Percentiles rank a stretch among this genome's conserved stretches.
Conservation (phyloP, 2,888 invertebrate genomes). For the Andrena flavipes region DNA sequence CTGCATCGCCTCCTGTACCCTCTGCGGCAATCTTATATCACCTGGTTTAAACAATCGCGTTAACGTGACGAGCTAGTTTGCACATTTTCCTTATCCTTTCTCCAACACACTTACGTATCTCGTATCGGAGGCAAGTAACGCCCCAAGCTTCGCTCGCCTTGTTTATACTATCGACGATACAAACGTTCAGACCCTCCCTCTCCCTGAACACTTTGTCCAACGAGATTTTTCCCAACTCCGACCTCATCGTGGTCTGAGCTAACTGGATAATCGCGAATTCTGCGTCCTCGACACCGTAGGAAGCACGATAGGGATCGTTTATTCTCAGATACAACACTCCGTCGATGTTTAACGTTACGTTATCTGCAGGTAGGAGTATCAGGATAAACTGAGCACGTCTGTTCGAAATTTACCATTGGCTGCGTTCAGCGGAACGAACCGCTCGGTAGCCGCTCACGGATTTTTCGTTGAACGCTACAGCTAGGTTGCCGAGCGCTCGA, state of each 20-base stretch:
- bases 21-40: conserved; percentile 94
- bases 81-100: neutral
- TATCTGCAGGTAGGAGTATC: conserved; percentile 88
- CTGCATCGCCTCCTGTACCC: conserved; percentile 99
- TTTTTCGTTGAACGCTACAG: too few species aligned
- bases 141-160: conserved; percentile 99
- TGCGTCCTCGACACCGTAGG: conserved; percentile 99
- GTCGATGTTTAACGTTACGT: conserved; percentile 98
- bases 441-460: too few species aligned
- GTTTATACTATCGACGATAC: conserved; percentile 98
- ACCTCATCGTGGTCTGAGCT: conserved; percentile 99
- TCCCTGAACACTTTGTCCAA: conserved; percentile 98
- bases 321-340: conserved; percentile 98
- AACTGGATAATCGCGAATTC: conserved; percentile 99
- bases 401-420: too few species aligned
- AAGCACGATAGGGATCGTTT: conserved; percentile 96
- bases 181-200: conserved; percentile 96
- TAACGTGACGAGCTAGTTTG: fast-evolving
- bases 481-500: too few species aligned
- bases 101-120: conserved; percentile 90
- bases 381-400: neutral
- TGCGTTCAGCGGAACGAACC: too few species aligned
- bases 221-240: conserved; percentile 98
- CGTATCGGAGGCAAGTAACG: conserved; percentile 97
- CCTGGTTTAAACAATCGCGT: conserved; percentile 86